Conservation (phyloP, 53 echinoderm and acorn worm genomes). For the Holothuria scabra region DNA sequence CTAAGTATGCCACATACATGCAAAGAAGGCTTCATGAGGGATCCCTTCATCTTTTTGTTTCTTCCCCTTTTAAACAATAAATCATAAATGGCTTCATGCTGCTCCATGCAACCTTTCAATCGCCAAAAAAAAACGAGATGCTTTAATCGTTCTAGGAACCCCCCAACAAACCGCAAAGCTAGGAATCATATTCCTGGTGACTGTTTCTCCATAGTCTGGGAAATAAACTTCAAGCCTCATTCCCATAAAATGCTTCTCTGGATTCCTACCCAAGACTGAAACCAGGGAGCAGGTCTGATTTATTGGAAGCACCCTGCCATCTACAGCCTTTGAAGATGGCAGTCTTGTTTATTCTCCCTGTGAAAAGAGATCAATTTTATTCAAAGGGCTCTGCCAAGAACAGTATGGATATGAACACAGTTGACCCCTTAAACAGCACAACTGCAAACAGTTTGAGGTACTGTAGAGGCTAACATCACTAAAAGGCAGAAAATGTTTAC, state of each 20-base stretch:
- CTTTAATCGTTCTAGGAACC: conserved; percentile 43
- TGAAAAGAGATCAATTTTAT: conserved; percentile 47
- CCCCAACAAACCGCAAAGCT: conserved; percentile 32
- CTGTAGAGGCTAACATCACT: conserved; percentile 1
- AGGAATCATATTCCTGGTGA: conserved; percentile 17
- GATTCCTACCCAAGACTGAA: conserved; percentile 11
- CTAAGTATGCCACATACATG: too few relatives aligned
- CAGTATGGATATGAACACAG: neutral
- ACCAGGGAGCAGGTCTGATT: conserved; percentile 24
- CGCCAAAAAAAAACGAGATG: neutral
- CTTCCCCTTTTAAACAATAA: too few relatives aligned
- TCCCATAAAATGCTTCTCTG: conserved; percentile 14
- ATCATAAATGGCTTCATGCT: too few relatives aligned
- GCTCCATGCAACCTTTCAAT: conserved; percentile 6
- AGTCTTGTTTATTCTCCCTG: conserved; percentile 39
- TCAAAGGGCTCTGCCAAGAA: conserved; percentile 24
- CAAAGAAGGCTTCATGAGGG: too few relatives aligned
- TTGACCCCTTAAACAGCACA: conserved; percentile 17
- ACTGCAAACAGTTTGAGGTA: neutral
- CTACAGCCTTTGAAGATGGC: conserved; percentile 37
- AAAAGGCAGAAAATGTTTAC: conserved; percentile 25
- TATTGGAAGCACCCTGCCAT: conserved; percentile 40
- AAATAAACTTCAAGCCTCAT: conserved; percentile 30
- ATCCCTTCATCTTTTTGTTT: too few relatives aligned
- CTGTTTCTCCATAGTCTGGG: neutral